A percentile compares a stretch with the other conserved stretches of the same genome.
Evolutionary conservation across 2,888 invertebrate genomes (phyloP).

Genomic region (Cataglyphis altisquamis): DNA sequence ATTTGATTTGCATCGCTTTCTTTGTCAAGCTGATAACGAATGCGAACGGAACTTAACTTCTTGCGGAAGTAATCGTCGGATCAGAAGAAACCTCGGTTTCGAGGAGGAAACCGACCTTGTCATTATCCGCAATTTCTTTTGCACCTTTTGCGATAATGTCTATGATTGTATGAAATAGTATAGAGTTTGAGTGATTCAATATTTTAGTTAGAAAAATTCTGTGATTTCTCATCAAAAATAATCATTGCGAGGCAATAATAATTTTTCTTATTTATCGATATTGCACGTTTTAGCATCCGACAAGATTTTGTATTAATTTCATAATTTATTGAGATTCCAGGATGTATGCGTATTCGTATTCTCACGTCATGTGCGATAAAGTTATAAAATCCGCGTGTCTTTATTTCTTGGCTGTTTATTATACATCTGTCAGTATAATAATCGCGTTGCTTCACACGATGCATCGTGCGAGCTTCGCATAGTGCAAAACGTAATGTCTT

Average conservation of each 20-base stretch:
- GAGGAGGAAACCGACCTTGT: neutral
- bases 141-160: neutral
- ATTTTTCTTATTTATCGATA: neutral
- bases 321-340: neutral
- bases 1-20: slow-evolving; percentile 22
- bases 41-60: slow-evolving; percentile 20
- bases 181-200: neutral
- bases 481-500: slow-evolving; percentile 47
- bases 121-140: slow-evolving; percentile 28
- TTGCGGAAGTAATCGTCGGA: neutral
- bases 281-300: neutral
- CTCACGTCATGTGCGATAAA: neutral
- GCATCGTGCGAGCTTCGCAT: slow-evolving; percentile 39
- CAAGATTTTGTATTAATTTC: neutral
- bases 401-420: slow-evolving; percentile 17
- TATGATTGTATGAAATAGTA: neutral
- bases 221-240: neutral
- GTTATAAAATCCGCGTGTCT: slow-evolving; percentile 7
- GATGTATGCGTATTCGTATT: neutral
- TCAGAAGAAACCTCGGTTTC: neutral
- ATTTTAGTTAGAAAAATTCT: neutral
- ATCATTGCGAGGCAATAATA: too few relatives aligned
- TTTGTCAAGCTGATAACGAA: slow-evolving; percentile 27
- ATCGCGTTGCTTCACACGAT: slow-evolving; percentile 1
- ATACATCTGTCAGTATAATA: slow-evolving; percentile 24